These are phyloP conservation scores for Phrixothrix hirtus DNA, from an alignment of 2,888 invertebrate genomes.

Conservation along the genomic window DNA sequence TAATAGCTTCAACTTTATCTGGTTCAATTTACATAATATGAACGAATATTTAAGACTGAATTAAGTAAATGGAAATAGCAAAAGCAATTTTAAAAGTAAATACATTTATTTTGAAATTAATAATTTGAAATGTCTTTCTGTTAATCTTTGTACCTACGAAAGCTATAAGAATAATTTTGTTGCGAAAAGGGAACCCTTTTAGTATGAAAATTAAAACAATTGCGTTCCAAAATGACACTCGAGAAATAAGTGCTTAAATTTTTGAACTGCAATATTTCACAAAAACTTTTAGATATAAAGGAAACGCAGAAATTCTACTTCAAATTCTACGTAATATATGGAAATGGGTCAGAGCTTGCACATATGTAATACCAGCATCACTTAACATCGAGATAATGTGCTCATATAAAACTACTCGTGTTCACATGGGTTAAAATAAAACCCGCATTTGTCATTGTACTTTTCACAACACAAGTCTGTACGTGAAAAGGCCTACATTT, in stretches of 20 bases:
- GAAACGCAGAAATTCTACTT: slow-evolving; percentile 3
- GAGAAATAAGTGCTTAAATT: slow-evolving; percentile 1
- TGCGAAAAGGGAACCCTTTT: too few relatives aligned
- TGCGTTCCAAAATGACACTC: neutral
- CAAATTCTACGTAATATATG: slow-evolving; percentile 6
- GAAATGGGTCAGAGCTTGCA: slow-evolving; percentile 21
- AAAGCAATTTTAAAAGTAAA: too few relatives aligned
- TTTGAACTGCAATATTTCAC: slow-evolving; percentile 1
- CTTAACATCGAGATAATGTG: slow-evolving; percentile 29
- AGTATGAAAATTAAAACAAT: neutral
- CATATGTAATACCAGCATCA: slow-evolving; percentile 22
- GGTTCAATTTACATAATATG: too few relatives aligned
- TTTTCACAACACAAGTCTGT: slow-evolving; percentile 15
- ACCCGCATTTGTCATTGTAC: slow-evolving; percentile 24
- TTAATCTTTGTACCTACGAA: too few relatives aligned
- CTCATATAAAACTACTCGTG: slow-evolving; percentile 30
- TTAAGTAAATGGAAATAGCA: too few relatives aligned
- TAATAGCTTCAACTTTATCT: too few relatives aligned
- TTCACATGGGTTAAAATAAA: slow-evolving; percentile 26
- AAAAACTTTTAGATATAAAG: neutral
- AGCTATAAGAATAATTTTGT: too few relatives aligned
- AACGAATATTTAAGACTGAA: too few relatives aligned
- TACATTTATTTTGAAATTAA: too few relatives aligned
- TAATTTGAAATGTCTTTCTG: too few relatives aligned
- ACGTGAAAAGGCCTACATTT: slow-evolving; percentile 15